Evolutionary conservation across 53 echinoderm and acorn worm genomes (phyloP), one percentile per base, ranked within the genome.

Genomic region (Paracentrotus lividus): DNA sequence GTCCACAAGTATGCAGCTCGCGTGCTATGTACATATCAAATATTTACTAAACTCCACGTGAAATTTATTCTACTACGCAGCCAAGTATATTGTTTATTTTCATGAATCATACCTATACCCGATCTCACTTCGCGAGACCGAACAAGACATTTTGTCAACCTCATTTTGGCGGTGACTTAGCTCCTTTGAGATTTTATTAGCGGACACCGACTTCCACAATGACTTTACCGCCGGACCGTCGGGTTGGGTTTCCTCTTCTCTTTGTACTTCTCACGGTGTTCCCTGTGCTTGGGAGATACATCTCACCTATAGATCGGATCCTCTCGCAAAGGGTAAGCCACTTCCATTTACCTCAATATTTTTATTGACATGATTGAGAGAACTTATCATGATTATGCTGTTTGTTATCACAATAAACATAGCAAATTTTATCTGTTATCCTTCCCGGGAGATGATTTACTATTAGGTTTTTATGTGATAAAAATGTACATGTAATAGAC

Each of bases 21-120:
- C 88, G 58, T 88, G 58, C 29, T 36, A 36, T n/a, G n/a, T n/a
- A 52, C 85, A 32, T 33, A 20, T 57, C 88, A 88, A 57, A 88
- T 88, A 88, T 88, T 88, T 88, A 58, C 53, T 21, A 52, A 85
- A 85, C 85, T 49, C 38, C 88, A 88, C 88, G 88, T 88, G 88
- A 88, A 56, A 33, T 8, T 51, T 42, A 77, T 1, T 12, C 8
- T 10, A 27, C 85, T n/a, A n/a, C 49, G 9, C 26, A 40, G 26
- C 64, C 64, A 57, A 55, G 29, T 64, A 18, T 57, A 57, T 72
- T 72, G 72, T 72, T 72, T 36, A 40, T 14, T 72, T 40, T 38
- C 72, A 72, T 72, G 72, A 72, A 38, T 72, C 72, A 72, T 72
- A 38, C 69, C 24, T 18, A 5, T 16, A 40, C 64, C 29, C 69